Evolutionary conservation across 2,113 vertebrate species (phyloP).

Genomic region (Arvicanthis niloticus): DNA sequence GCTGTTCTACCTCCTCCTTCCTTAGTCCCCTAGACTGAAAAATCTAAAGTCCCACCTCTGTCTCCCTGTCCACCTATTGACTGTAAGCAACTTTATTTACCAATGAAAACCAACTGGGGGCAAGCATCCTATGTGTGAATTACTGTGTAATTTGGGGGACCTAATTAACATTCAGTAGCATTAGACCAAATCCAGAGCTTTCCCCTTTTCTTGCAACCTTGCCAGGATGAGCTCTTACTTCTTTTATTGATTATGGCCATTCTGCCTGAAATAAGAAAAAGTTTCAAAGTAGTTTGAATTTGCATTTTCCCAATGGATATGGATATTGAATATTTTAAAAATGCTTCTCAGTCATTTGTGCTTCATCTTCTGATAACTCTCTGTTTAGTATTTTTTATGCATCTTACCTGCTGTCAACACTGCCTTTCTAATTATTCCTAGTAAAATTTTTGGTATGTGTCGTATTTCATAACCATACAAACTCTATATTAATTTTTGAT

Average conservation of each 20-base stretch:
- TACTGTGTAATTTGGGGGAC: no score
- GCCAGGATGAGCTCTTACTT: background rate
- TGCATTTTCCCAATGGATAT: background rate
- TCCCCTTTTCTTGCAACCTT: no score
- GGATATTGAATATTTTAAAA: background rate
- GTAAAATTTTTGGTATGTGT: background rate
- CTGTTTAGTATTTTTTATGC: background rate
- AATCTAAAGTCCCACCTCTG: no score
- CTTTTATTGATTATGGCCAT: background rate
- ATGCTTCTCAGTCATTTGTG: background rate
- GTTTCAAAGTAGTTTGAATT: background rate
- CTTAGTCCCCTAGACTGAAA: no score
- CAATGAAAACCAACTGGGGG: no score
- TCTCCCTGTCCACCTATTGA: no score
- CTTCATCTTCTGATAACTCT: background rate
- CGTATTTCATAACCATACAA: background rate
- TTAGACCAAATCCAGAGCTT: no score
- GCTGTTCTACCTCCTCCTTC: accelerated
- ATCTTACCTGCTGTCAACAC: background rate
- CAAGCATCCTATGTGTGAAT: no score
- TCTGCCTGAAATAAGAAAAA: background rate
- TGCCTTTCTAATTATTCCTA: background rate
- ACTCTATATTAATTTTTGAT: background rate
- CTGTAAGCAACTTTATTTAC: no score
- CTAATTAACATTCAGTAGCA: no score